These are phyloP conservation scores for Masnerella sp. DNA, from an alignment of 2,888 invertebrate genomes.

Conservation along the genomic window DNA sequence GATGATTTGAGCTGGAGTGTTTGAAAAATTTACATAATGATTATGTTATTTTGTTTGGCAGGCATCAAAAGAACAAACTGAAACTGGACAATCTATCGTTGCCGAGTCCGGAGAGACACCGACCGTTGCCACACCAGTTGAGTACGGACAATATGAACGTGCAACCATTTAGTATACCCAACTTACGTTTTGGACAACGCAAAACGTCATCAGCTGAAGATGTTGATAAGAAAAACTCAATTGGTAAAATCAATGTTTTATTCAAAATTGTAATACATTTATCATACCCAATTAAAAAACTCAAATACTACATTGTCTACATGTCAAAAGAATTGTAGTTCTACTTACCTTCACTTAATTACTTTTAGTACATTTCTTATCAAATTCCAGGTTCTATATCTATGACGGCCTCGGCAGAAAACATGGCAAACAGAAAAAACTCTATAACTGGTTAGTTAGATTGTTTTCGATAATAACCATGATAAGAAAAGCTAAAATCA, in stretches of 20 bases:
- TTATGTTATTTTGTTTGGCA: too few species aligned
- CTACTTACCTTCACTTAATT: too few species aligned
- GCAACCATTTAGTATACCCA: conserved; percentile 92
- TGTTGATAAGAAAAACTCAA: conserved; percentile 92
- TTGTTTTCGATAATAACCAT: background rate
- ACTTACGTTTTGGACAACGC: conserved; percentile 89
- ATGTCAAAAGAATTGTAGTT: too few species aligned
- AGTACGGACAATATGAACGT: conserved; percentile 92
- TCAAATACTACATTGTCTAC: too few species aligned
- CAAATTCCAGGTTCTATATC: conserved; percentile 71
- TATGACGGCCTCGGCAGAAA: conserved; percentile 79
- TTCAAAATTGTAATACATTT: background rate
- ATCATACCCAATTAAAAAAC: too few species aligned
- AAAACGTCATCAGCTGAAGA: conserved; percentile 95
- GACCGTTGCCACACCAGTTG: conserved; percentile 87
- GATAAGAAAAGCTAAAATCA: too few species aligned
- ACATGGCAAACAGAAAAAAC: conserved; percentile 79
- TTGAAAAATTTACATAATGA: too few species aligned
- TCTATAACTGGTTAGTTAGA: conserved; percentile 75
- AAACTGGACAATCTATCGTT: conserved; percentile 89
- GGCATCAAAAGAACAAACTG: conserved; percentile 91
- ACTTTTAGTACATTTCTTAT: background rate
- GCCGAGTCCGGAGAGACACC: conserved; percentile 87
- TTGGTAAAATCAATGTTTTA: conserved; percentile 78
- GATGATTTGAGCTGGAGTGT: too few species aligned